Base-by-base conservation (phyloP, 2,888 invertebrate genomes). In the Bembecia ichneumoniformis region DNA sequence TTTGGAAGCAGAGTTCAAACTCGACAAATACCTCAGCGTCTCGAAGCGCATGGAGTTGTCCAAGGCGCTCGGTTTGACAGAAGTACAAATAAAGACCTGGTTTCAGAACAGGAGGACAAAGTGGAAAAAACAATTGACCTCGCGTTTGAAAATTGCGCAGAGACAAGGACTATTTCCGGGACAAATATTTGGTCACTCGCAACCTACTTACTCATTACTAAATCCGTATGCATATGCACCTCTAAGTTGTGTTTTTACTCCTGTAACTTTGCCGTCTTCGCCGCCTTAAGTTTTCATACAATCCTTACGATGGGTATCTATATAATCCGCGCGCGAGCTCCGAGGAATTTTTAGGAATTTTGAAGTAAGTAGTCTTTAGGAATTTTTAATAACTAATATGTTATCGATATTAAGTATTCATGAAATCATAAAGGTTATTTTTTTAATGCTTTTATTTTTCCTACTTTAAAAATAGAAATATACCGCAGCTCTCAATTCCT, bases 71-170 rank as follows among this genome's bases (percentile, higher is more conserved):
- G 94, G 92, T 58, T 88, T 98, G 45, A 97, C 97, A 0, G 97
- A 98, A 82, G 97, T 97, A 0, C 97, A 98, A 82, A 97, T 98
- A 58, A 98, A 98, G 75, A 97, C 97, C 0, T 97, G 97, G 97
- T 97, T 97, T 73, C 96, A 97, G 78, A 97, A 98, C 72, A 89
- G 98, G 51, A 89, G 98, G 54, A 98, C 98, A 0, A 98, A 98
- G 74, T 98, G 97, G 97, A 97, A 98, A 82, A 98, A 98, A 66
- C 98, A 98, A 69, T 82, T 98, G 64, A 96, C 97, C 0, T 94
- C 96, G 0, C 87, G 96, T 3, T 79, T 97, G 55, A 96, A 96
- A 75, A 93, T 96, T 74, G 95, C 96, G 0, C 96, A 96, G 66
- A 84, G 96, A 1, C 96, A 96, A 68, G 95, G 94, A 0, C 68